phyloP scores from a whole-genome alignment of 2,888 invertebrate genomes.

The Harpagoxenus sublaevis region DNA sequence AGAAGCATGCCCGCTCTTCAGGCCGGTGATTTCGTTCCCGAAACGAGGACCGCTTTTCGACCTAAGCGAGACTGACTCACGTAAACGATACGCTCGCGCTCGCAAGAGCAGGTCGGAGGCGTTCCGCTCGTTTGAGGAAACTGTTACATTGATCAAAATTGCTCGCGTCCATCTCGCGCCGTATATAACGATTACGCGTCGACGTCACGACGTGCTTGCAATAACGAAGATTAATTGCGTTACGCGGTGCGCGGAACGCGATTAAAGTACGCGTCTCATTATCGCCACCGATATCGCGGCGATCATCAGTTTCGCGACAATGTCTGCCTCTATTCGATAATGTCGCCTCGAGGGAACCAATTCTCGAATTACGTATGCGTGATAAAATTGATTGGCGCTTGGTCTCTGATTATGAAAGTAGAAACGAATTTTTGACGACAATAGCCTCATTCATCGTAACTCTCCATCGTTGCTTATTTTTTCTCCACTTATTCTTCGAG shows the following conservation, averaged over 20 bases:
- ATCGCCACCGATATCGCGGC: background rate
- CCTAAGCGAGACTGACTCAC: slow-evolving; percentile 61
- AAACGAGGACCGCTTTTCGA: slow-evolving; percentile 64
- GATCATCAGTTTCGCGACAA: slow-evolving; percentile 8
- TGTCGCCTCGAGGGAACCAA: background rate
- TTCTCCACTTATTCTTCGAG: background rate
- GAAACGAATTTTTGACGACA: background rate
- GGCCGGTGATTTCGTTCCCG: slow-evolving; percentile 73
- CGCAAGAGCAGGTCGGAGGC: slow-evolving; percentile 53
- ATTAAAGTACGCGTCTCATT: slow-evolving; percentile 47
- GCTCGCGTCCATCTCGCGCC: slow-evolving; percentile 34
- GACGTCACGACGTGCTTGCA: slow-evolving; percentile 26
- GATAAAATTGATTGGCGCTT: background rate
- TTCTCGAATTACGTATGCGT: slow-evolving; percentile 18
- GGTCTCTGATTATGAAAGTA: background rate
- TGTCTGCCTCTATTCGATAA: background rate
- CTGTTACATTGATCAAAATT: slow-evolving; percentile 60
- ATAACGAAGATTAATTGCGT: slow-evolving; percentile 52
- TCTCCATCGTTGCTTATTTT: too few species aligned
- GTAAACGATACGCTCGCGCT: slow-evolving; percentile 53
- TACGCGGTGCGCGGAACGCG: slow-evolving; percentile 9
- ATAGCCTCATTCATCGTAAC: background rate
- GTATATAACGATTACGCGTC: slow-evolving; percentile 59
- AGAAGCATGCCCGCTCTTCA: slow-evolving; percentile 62
- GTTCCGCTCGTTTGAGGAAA: slow-evolving; percentile 54